Evolutionary conservation across 2,888 invertebrate species (phyloP).

Genomic region (Agonopterix subpropinquella): DNA sequence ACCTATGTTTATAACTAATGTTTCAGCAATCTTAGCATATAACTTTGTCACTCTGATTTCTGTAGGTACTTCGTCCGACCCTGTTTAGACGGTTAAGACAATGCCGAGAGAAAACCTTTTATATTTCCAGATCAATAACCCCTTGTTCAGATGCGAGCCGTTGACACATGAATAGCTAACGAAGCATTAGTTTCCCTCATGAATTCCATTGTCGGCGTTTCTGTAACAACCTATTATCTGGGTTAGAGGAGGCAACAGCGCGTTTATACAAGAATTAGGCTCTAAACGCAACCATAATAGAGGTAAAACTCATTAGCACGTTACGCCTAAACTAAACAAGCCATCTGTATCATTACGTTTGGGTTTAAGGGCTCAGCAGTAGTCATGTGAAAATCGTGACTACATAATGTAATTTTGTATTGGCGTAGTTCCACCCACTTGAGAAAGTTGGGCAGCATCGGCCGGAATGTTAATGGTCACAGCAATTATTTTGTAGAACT

Average conservation of each 20-base stretch:
- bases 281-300: not conserved
- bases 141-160: slow-evolving; percentile 45
- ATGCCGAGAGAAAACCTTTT: slow-evolving; percentile 53
- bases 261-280: not conserved
- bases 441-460: slow-evolving; percentile 44
- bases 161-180: slow-evolving; percentile 53
- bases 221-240: slow-evolving; percentile 9
- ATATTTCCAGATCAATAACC: slow-evolving; percentile 61
- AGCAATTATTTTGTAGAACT: slow-evolving; percentile 47
- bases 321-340: too few species aligned
- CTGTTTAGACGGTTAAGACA: slow-evolving; percentile 46
- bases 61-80: not conserved
- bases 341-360: too few species aligned
- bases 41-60: not conserved
- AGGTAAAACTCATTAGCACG: not conserved
- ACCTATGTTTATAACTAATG: too few species aligned
- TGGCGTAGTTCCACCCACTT: slow-evolving; percentile 35
- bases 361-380: too few species aligned
- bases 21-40: not conserved
- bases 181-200: slow-evolving; percentile 43
- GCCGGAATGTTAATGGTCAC: slow-evolving; percentile 52
- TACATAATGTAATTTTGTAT: slow-evolving; percentile 28
- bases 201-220: slow-evolving; percentile 37
- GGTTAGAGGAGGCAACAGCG: not conserved
- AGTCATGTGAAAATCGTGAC: slow-evolving; percentile 26